These are phyloP conservation scores for Terrapene triunguis DNA, from an alignment of 2,113 vertebrate genomes.

Conservation along the genomic window DNA sequence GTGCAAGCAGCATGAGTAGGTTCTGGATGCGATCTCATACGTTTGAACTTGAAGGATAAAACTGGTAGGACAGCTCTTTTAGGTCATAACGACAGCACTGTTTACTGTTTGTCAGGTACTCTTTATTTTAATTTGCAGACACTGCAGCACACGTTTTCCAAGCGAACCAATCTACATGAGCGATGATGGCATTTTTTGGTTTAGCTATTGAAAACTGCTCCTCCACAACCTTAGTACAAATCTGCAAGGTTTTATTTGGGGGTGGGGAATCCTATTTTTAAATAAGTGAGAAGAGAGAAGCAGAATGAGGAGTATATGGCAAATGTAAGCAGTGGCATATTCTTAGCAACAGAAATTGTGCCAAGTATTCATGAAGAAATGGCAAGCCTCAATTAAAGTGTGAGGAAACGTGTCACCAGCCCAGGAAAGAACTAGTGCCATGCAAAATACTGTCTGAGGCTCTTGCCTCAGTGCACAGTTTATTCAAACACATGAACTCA, in stretches of 20 bases:
- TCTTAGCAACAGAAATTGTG: neutral
- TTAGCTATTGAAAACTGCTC: neutral
- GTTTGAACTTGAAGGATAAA: constrained; percentile 61
- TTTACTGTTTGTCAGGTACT: constrained; percentile 55
- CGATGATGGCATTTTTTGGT: neutral
- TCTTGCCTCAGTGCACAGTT: neutral
- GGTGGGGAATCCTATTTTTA: neutral
- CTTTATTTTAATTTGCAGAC: constrained; percentile 22
- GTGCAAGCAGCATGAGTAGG: neutral
- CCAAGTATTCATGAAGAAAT: neutral
- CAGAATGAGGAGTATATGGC: neutral
- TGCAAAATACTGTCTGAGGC: neutral
- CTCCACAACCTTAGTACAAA: neutral
- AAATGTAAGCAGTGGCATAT: neutral
- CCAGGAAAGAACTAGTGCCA: neutral
- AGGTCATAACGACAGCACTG: constrained; percentile 38
- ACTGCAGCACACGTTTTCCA: neutral
- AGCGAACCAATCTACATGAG: neutral
- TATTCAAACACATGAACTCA: constrained; percentile 34
- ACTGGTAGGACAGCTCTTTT: constrained; percentile 58
- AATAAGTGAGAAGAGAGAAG: neutral
- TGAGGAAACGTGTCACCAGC: neutral
- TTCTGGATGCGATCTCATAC: constrained; percentile 14
- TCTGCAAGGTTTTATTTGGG: neutral
- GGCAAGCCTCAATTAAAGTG: neutral